Conservation (phyloP, 2,888 invertebrate genomes). For the Tinea trinotella region DNA sequence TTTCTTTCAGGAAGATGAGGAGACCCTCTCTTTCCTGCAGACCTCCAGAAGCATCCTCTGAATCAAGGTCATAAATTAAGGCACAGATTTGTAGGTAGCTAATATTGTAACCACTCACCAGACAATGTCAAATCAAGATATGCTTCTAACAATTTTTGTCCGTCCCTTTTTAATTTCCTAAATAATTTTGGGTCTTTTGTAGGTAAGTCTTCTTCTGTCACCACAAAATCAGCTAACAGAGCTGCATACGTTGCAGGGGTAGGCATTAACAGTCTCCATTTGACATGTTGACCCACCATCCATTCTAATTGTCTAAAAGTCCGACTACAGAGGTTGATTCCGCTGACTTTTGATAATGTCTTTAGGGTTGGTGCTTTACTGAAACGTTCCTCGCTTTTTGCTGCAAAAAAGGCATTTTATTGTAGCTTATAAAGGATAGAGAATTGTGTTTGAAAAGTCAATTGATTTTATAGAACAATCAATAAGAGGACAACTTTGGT, state of each 20-base stretch:
- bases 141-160: conserved; percentile 44
- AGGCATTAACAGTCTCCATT: conserved; percentile 54
- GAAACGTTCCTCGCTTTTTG: conserved; percentile 60
- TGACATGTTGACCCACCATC: conserved; percentile 62
- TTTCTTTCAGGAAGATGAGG: no score
- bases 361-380: conserved; percentile 53
- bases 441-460: no score
- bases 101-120: conserved; percentile 43
- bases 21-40: no score
- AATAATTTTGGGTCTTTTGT: conserved; percentile 56
- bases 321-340: conserved; percentile 50
- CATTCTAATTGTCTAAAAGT: conserved; percentile 60
- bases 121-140: conserved; percentile 59
- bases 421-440: no score
- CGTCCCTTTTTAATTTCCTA: conserved; percentile 50
- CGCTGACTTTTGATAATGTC: conserved; percentile 45
- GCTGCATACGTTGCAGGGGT: conserved; percentile 57
- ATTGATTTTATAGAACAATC: no score
- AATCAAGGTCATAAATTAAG: no score
- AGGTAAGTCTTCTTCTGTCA: conserved; percentile 49
- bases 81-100: no score
- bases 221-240: conserved; percentile 49
- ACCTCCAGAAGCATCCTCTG: no score
- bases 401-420: no score
- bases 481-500: no score